Base-by-base conservation (phyloP, 35 echinoderm and acorn worm species). In the Patiria miniata region DNA sequence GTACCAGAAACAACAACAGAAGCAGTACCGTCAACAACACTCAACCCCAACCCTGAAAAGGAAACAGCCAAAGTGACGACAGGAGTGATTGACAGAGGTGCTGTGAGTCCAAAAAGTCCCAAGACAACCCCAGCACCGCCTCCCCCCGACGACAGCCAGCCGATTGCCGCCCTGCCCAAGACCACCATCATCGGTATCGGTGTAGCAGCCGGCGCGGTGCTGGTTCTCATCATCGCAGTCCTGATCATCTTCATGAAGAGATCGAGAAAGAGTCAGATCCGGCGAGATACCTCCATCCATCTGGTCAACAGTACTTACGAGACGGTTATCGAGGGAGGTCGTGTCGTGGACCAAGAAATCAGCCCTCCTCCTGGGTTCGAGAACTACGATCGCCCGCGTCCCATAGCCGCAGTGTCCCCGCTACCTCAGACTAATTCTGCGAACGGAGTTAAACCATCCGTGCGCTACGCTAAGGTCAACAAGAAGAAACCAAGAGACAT, bases 141-240 rank as follows among this genome's bases (percentile, higher is more conserved):
- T 37, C 36, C 1, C 7, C 51, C 57, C 16, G 17, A 22, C 8
- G 53, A 61, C n/a, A 18, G 22, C 15, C 21, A 9, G 23, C 17
- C 82, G 26, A 34, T 84, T 2, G 33, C 21, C 28, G 28, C 8
- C 1, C 32, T 60, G 9, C 34, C 29, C 29, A 54, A 60, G 23
- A 58, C 12, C 28, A 58, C 57, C 26, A 58, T 61, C 28, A 84
- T 84, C 38, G 51, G 29, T 10, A 38, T 84, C 17, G 82, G 82
- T 34, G 36, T 60, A 17, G 51, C 82, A 5, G 82, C 51, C 14
- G 2, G 21, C 21, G 14, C 57, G 10, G 10, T 84, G 0, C 14
- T 65, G 1, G 2, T 84, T 34, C 23, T 65, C 2, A 30, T 73
- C 65, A 73, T 73, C 65, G 23, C 34, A 73, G 65, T 10, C 26